Evolutionary conservation across 2,113 vertebrate species (phyloP).

Genomic region (Meleagris gallopavo): DNA sequence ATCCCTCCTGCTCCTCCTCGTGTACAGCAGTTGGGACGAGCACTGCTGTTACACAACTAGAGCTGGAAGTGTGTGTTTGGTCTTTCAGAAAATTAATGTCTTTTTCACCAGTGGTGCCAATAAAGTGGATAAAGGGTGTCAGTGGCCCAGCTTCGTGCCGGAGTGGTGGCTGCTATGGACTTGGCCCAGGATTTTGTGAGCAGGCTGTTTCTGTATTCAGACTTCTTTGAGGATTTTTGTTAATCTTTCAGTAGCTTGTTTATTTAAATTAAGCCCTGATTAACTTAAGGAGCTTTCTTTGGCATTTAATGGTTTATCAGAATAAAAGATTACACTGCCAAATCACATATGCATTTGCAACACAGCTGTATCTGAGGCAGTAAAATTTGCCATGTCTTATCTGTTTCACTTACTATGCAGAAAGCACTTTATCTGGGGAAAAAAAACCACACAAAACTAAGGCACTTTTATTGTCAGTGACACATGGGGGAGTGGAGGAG

Average conservation of each 20-base stretch:
- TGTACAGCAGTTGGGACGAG: rapidly evolving
- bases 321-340: slow-evolving; percentile 28
- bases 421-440: background rate
- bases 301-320: slow-evolving; percentile 1
- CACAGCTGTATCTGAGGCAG: background rate
- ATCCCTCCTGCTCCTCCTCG: background rate
- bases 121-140: background rate
- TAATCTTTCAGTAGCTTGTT: slow-evolving; percentile 40
- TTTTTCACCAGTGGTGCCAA: background rate
- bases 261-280: slow-evolving; percentile 56
- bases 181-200: background rate
- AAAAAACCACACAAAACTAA: background rate
- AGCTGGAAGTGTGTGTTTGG: background rate
- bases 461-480: background rate
- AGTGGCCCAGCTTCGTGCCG: background rate
- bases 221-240: slow-evolving; percentile 5
- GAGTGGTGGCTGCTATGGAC: background rate
- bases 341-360: background rate
- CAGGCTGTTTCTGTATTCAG: background rate
- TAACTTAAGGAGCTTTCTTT: slow-evolving; percentile 59
- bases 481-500: background rate
- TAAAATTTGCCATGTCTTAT: background rate
- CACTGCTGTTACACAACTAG: background rate
- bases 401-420: background rate
- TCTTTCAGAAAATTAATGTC: background rate